Evolutionary conservation across 1,140 invertebrate genomes (phyloP).

Genomic region (Panagrolaimus sp.): DNA sequence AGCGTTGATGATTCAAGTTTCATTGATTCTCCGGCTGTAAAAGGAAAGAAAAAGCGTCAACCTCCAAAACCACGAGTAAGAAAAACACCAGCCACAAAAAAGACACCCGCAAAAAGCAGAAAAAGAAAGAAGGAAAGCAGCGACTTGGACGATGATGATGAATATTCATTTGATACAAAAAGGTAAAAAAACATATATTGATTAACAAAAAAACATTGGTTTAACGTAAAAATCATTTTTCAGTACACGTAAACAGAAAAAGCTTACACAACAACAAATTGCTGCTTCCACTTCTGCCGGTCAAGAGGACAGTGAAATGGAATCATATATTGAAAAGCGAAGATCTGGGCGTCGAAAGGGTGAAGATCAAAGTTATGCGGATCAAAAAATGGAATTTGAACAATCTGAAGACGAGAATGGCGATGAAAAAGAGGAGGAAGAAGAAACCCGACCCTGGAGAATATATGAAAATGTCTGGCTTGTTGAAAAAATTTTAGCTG

Average conservation of each 20-base stretch:
- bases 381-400: conserved; percentile 31
- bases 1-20: no score
- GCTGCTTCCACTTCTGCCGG: neutral
- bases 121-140: conserved; percentile 33
- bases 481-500: conserved; percentile 49
- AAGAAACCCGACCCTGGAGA: neutral
- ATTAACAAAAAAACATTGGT: neutral
- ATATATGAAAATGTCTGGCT: conserved; percentile 20
- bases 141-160: conserved; percentile 33
- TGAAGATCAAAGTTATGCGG: conserved; percentile 31
- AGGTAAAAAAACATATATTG: conserved; percentile 20
- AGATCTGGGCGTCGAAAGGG: conserved; percentile 38
- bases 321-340: conserved; percentile 25
- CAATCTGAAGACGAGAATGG: conserved; percentile 27
- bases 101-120: conserved; percentile 10
- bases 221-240: conserved; percentile 20
- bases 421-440: conserved; percentile 22
- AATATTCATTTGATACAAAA: conserved; percentile 32
- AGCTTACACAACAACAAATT: neutral
- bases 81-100: neutral
- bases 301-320: neutral
- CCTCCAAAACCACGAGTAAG: conserved; percentile 17
- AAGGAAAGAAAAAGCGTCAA: conserved; percentile 15
- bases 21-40: no score
- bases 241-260: conserved; percentile 8